Evolutionary conservation across 2,888 invertebrate genomes (phyloP).

Genomic region (Metacarcinus magister): DNA sequence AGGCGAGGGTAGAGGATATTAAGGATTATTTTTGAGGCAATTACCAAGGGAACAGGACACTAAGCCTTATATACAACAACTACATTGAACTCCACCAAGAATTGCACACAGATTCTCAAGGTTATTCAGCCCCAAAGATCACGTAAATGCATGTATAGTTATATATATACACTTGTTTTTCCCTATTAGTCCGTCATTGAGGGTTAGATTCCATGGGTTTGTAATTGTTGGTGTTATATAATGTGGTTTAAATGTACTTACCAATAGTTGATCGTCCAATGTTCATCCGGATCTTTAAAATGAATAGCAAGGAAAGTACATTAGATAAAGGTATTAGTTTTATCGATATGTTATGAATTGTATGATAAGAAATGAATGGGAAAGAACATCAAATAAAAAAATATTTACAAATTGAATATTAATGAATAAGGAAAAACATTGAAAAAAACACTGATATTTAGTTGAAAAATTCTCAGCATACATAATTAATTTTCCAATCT

Average conservation of each 20-base stretch:
- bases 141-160: neutral
- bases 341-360: neutral
- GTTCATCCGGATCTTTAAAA: neutral
- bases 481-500: neutral
- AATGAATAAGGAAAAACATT: neutral
- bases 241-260: neutral
- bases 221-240: neutral
- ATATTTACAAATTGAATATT: too few species aligned
- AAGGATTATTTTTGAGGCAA: slow-evolving; percentile 39
- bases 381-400: too few species aligned
- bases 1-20: neutral
- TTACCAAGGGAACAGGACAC: neutral
- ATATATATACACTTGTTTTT: neutral
- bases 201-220: neutral
- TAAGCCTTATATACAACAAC: neutral
- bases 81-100: neutral
- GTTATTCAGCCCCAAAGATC: neutral
- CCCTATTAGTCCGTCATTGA: neutral
- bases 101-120: neutral
- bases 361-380: neutral
- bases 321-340: neutral
- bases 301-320: neutral
- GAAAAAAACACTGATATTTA: too few species aligned
- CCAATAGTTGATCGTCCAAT: too few species aligned
- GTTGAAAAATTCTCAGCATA: too few species aligned